phyloP scores from a whole-genome alignment of 1,140 invertebrate species.

The Maconellicoccus hirsutus region DNA sequence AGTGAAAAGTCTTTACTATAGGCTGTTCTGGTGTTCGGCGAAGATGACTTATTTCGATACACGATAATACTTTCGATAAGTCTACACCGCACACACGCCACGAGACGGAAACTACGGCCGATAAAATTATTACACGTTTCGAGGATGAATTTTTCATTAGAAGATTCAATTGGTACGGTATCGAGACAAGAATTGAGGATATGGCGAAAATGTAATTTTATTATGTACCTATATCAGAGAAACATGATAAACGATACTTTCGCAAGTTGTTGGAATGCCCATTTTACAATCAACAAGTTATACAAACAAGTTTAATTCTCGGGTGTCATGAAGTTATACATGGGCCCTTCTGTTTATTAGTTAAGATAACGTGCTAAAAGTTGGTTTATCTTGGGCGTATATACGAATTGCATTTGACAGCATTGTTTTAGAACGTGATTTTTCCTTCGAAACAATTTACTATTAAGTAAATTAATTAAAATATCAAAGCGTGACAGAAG shows the following conservation, averaged over 20 bases:
- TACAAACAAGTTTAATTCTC: background rate
- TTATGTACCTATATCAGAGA: background rate
- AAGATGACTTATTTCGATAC: too few relatives aligned
- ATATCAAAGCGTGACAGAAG: background rate
- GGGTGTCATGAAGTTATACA: background rate
- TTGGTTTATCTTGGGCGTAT: background rate
- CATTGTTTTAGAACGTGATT: too few relatives aligned
- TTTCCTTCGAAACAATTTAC: too few relatives aligned
- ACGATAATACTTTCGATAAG: too few relatives aligned
- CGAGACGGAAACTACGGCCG: too few relatives aligned
- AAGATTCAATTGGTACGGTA: too few relatives aligned
- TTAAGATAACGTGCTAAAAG: background rate
- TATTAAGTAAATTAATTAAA: background rate
- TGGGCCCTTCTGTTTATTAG: background rate
- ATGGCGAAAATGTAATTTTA: slow-evolving; percentile 1
- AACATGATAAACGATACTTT: slow-evolving; percentile 10
- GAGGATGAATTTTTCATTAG: too few relatives aligned
- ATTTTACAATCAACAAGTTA: background rate
- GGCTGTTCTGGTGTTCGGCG: too few relatives aligned
- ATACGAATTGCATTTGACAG: background rate
- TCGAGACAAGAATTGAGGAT: too few relatives aligned
- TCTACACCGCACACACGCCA: too few relatives aligned
- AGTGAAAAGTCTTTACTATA: too few relatives aligned
- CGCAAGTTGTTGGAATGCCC: background rate
- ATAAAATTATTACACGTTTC: too few relatives aligned